These are phyloP conservation scores for Nothoprocta perdicaria DNA, from an alignment of 2,113 vertebrate species.

Conservation along the genomic window DNA sequence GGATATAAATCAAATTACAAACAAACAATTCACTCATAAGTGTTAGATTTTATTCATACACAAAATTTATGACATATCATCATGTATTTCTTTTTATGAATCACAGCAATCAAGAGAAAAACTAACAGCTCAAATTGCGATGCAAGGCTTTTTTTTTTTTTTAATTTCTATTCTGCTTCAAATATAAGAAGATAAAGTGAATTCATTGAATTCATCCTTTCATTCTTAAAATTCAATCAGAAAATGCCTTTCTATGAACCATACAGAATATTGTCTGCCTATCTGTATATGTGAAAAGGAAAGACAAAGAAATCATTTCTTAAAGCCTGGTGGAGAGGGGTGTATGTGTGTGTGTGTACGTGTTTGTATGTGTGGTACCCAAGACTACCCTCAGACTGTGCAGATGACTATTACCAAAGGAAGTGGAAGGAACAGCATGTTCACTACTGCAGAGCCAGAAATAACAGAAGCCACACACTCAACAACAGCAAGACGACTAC, in stretches of 20 bases:
- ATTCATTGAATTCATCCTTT: neutral
- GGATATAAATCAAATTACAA: neutral
- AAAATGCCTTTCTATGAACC: neutral
- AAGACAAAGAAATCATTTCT: neutral
- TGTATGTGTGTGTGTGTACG: neutral
- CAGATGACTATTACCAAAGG: conserved; percentile 33
- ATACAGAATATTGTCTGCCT: neutral
- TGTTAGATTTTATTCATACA: neutral
- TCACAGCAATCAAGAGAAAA: neutral
- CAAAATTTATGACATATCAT: neutral
- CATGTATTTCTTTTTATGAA: neutral
- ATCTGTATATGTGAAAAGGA: neutral
- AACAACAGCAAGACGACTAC: conserved; percentile 42
- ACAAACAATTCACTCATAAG: neutral
- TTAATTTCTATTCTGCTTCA: neutral
- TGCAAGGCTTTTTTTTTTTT: neutral
- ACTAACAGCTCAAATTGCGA: neutral
- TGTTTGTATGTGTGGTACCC: neutral
- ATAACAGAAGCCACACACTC: conserved; percentile 62
- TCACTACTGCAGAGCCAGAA: conserved; percentile 65
- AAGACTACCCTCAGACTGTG: conserved; percentile 26
- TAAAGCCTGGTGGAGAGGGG: neutral
- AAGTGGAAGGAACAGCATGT: conserved; percentile 64
- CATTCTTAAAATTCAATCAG: neutral
- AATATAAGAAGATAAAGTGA: neutral